Base-by-base conservation (phyloP, 2,888 invertebrate species). In the Rhagonycha fulva region DNA sequence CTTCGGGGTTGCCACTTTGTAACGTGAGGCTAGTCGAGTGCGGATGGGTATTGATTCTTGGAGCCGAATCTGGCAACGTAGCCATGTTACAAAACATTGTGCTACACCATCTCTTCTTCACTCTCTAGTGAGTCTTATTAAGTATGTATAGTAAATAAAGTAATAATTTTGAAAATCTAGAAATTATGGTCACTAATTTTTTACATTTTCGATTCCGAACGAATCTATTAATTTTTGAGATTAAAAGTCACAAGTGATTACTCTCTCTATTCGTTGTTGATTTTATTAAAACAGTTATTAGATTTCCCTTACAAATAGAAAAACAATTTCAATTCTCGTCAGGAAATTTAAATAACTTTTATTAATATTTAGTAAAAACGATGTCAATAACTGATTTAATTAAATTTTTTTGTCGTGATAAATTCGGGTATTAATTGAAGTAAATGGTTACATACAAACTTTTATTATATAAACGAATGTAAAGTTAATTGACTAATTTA, bases 41-140 rank as follows among this genome's bases (percentile, higher is more conserved):
- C 82, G 82, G 84, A 82, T 84, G 82, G 83, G 85, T 87, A 87
- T 87, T 87, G 87, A 87, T 87, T 87, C 83, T 83, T 83, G 82
- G 77, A 80, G 80, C 66, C 73, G 76, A 76, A 83, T 75, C 77
- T 82, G 87, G 86, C 87, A 87, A 86, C 86, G 76, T 62, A 79
- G 87, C 83, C 63, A 80, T 82, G 85, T 85, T 84, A 86, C 85
- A 85, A 84, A 86, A 86, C 84, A 85, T 85, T 86, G 86, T 85
- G 86, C 84, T 86, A 81, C 81, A 81, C 79, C 80, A 79, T 47
- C 74, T 74, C 77, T 74, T 76, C 70, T 76, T 73, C 28, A 68
- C 71, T 32, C 14, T 26, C 26, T 14, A 67, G 19, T 67, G 14
- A 67, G 14, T 24, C 23, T 47, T 24, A 66, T 66, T 66, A 66